Percentiles rank a stretch among this genome's conserved stretches.
These are phyloP conservation scores for Porites divaricata DNA, from an alignment of 92 coral and sea anemone species.

Conservation along the genomic window DNA sequence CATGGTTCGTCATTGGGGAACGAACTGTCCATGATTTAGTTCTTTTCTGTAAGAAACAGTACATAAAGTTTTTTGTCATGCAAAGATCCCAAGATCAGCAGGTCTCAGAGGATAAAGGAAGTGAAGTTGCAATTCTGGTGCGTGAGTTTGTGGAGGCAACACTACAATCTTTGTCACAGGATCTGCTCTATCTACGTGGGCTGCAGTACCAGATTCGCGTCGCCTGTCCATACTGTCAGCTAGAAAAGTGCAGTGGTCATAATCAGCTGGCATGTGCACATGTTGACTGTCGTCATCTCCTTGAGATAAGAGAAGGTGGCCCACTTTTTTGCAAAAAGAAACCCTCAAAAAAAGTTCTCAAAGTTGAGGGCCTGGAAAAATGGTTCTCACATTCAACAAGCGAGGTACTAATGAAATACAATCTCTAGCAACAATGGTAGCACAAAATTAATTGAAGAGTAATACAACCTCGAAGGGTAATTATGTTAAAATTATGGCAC, in stretches of 20 bases:
- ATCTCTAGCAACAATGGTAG: neutral
- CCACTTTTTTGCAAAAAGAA: neutral
- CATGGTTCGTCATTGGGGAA: neutral
- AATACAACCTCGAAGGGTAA: neutral
- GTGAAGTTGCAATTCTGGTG: neutral
- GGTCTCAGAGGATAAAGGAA: neutral
- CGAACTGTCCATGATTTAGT: neutral
- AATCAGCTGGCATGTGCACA: neutral
- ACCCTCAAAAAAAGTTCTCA: neutral
- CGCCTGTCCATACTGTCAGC: slow-evolving; percentile 4
- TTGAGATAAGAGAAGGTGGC: neutral
- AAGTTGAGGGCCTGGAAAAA: neutral
- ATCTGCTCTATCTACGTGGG: neutral
- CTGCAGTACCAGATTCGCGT: neutral
- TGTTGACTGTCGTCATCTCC: slow-evolving; percentile 14
- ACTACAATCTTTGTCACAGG: neutral
- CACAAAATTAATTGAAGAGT: too few relatives aligned
- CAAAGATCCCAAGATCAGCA: neutral
- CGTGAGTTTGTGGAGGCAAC: neutral
- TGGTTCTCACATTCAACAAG: neutral
- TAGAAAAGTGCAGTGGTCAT: neutral
- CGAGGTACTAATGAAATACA: neutral
- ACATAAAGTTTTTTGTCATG: neutral
- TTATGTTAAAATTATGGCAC: too few relatives aligned
- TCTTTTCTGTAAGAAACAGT: neutral